Evolutionary conservation across 2,113 vertebrate species (phyloP).

Genomic region (Paratilapia polleni): DNA sequence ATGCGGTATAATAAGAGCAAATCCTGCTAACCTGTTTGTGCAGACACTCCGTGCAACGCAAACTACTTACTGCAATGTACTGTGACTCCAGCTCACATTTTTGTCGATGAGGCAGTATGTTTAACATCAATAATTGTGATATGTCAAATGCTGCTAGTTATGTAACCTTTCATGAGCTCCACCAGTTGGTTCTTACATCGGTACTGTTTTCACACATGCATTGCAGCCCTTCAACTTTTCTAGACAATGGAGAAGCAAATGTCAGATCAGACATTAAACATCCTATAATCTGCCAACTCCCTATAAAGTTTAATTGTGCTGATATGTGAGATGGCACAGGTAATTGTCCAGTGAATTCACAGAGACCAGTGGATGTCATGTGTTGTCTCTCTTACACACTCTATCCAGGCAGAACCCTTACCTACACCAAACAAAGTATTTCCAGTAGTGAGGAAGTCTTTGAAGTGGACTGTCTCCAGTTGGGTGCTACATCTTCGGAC

Average conservation of each 20-base stretch:
- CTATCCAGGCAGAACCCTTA: background rate
- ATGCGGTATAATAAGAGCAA: background rate
- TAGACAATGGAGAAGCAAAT: background rate
- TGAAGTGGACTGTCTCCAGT: background rate
- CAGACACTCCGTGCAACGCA: background rate
- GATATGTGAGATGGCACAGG: too few relatives aligned
- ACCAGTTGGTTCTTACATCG: background rate
- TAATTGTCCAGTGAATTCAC: background rate
- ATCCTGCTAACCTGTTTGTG: background rate
- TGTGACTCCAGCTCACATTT: background rate
- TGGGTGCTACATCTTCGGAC: background rate
- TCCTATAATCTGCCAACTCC: background rate
- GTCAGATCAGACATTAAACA: background rate
- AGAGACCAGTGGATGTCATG: rapidly evolving
- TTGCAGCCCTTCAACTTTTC: background rate
- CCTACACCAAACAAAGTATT: slow-evolving; percentile 1
- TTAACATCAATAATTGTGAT: rapidly evolving
- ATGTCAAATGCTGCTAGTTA: background rate
- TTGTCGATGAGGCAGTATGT: background rate
- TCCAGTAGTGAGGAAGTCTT: background rate
- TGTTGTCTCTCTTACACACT: rapidly evolving
- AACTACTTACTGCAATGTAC: background rate
- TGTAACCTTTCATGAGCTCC: background rate
- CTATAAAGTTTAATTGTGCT: background rate
- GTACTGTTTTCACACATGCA: background rate